phyloP scores from a whole-genome alignment of 2,797 vertebrate species.

The Aphelocoma californica region DNA sequence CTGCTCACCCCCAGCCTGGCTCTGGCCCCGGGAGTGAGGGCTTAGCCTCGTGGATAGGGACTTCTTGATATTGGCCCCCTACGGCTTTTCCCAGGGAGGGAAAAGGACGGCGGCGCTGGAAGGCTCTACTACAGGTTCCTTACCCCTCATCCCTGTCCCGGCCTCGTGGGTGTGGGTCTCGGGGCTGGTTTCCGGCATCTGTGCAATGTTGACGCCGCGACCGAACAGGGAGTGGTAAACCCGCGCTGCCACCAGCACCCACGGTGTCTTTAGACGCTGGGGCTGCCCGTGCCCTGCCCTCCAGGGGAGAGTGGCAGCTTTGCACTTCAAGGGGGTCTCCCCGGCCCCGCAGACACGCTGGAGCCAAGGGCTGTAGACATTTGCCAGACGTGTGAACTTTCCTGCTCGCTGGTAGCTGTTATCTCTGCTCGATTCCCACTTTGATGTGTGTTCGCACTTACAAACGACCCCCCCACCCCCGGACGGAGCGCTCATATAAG shows the following conservation, averaged over 20 bases:
- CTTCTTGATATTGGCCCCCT: not conserved
- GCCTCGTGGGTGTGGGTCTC: not conserved
- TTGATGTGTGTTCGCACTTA: constrained; percentile 67
- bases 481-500: not conserved
- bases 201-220: not conserved
- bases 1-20: not conserved
- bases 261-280: not conserved
- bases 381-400: constrained; percentile 58
- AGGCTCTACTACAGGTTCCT: not conserved
- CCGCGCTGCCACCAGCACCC: not conserved
- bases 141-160: not conserved
- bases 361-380: constrained; percentile 60
- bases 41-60: not conserved
- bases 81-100: not conserved
- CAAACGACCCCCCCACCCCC: not conserved
- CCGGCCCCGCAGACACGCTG: constrained; percentile 36
- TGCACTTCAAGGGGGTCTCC: constrained; percentile 57
- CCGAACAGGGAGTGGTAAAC: not conserved
- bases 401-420: constrained; percentile 16
- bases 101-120: not conserved
- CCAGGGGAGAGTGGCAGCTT: not conserved
- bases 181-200: not conserved
- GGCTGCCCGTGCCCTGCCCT: not conserved
- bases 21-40: not conserved
- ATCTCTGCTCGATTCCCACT: constrained; percentile 40